Base-by-base conservation (phyloP, 2,797 vertebrate genomes). In the Onychomys leucogaster region DNA sequence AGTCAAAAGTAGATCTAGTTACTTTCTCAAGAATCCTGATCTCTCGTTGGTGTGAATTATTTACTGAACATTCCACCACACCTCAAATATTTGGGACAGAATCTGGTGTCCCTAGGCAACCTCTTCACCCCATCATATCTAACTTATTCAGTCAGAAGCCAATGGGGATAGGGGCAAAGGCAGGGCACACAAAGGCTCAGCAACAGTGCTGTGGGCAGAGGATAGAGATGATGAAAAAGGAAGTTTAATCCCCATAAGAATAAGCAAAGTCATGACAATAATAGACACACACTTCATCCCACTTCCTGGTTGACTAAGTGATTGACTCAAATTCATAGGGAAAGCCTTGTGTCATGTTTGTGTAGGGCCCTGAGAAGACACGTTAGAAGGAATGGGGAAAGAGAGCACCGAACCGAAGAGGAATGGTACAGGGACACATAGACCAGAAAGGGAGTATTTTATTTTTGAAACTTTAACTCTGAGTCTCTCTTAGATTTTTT, bases 401-500 rank as follows among this genome's bases (percentile, higher is more conserved):
- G 5, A 59, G 2, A 59, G 4, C 0, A 13, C 65, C 34, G 17
- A 16, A 13, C 65, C 34, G 17, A 16, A 13, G 4, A 55, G 37
- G 86, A 57, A 34, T 65, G 3, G 4, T 0, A 2, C 19, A 69
- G 32, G 55, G 43, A 19, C 19, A 27, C 6, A 10, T 12, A 43
- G 23, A 17, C 29, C 4, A 84, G n/a, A 61, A 81, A 85, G 57
- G 81, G 2, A 25, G 1, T 46, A 80, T 75, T 93, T 94, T 21
- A 94, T 19, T 80, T 96, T 89, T 87, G 89, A 94, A 92, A 75
- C 2, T 49, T 95, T 65, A 49, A 93, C 67, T 92, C 43, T 1
- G 0, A 85, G 63, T 67, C 76, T 92, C 82, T 23, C n/a, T 91
- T 91, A 95, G 46, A 95, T 93, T 89, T 94, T 90, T 92, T 89